Evolutionary conservation across 2,113 vertebrate genomes (phyloP), one percentile per base, ranked within the genome.

Genomic region (Tychaedon coryphoeus): DNA sequence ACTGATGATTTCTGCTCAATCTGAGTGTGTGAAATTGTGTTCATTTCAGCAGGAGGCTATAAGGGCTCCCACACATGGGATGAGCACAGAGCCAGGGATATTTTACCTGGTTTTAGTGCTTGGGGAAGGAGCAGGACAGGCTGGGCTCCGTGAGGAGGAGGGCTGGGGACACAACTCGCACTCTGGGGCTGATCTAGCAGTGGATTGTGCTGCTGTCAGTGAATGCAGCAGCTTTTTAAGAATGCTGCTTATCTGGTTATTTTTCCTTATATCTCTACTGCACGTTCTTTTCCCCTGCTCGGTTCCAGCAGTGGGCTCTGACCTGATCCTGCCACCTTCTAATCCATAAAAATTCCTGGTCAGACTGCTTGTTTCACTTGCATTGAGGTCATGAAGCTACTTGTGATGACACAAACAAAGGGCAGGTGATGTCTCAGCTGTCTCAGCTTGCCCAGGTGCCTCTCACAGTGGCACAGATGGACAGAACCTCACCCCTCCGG

Each of bases 161-260:
- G 25, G 45, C 60, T 38, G 38, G 48, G 58, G 42, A 10, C 36
- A 50, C 0, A 0, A 18, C 29, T 20, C 26, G 7, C 31, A 25
- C 13, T 36, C 25, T 0, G 11, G 62, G 65, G 58, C 53, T 19
- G 43, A 4, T 29, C 20, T 12, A 7, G 48, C 40, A 12, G 19
- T 14, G 54, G 47, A 2, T 50, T 43, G 47, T 77, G 69, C 73
- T 38, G 54, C 87, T 28, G 15, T 19, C 50, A 31, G 2, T 18
- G 48, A 36, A 34, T 14, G 23, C 43, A 51, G 25, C 18, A 8
- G 48, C 48, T 50, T 50, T 26, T 50, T 50, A 50, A 50, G 3
- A 14, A 17, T 53, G 77, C 73, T 62, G 12, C 14, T 76, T 11
- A 3, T 19, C 16, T 20, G 10, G 6, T 60, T 64, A 5, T 42